Base-by-base conservation (phyloP, 1,140 invertebrate genomes). In the Bombus balteatus region DNA sequence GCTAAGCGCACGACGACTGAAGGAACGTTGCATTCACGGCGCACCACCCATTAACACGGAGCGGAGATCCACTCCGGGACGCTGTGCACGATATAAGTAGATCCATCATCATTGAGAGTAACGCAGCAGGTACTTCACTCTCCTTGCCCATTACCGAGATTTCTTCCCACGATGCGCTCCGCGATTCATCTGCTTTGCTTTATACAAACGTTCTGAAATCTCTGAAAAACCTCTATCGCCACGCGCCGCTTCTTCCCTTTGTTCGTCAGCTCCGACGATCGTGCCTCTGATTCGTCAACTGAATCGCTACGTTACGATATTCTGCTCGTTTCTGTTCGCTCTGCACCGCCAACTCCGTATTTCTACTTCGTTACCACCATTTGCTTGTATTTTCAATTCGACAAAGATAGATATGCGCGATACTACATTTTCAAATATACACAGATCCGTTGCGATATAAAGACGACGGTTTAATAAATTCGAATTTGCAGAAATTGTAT, bases 61-160 rank as follows among this genome's bases (percentile, higher is more conserved):
- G 28, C 43, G n/a, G 78, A 57, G 71, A 84, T 84, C 76, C 77
- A 80, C 68, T 73, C 22, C 9, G 53, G 53, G 43, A 47, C 25
- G 25, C 25, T 68, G 57, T 34, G 81, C 85, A 87, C 81, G 85
- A 77, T 83, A 87, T 78, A 77, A 87, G 86, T 78, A 87, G 81
- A 87, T 87, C 86, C 86, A 87, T 87, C 86, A 87, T 87, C 82
- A 83, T 87, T 78, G 81, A 83, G 85, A 72, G 65, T 70, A 78
- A 43, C 85, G 74, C 57, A 6, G 28, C 43, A 32, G 43, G 34
- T 39, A 78, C 47, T 73, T 81, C 79, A 1, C n/a, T 75, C 47
- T 47, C 65, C 28, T 18, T 37, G 47, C 65, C 81, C 86, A 84
- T 87, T 84, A 87, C 62, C 34, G 37, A 22, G 68, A 59, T 72